Conservation (phyloP, 2,888 invertebrate species). For the Trachelus stipa region DNA sequence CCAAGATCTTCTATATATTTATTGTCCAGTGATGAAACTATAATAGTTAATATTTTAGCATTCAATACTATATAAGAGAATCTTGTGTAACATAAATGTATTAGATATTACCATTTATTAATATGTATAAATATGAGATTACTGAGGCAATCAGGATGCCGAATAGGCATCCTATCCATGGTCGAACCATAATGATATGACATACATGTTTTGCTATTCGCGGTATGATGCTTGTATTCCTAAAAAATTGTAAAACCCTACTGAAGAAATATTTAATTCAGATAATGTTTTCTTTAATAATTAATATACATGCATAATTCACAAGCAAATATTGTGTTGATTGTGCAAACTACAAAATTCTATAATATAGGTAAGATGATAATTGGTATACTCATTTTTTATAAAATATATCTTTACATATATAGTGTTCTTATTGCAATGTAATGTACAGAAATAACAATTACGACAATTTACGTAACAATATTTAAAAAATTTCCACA, state of each 20-base stretch:
- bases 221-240: slow-evolving; percentile 30
- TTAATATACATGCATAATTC: neutral
- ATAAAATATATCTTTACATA: neutral
- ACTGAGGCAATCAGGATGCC: slow-evolving; percentile 46
- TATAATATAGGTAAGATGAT: too few relatives aligned
- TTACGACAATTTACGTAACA: neutral
- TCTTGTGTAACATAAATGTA: neutral
- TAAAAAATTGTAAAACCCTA: neutral
- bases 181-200: slow-evolving; percentile 57
- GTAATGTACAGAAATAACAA: neutral
- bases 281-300: neutral
- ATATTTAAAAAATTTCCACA: neutral
- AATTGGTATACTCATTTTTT: too few relatives aligned
- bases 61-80: neutral
- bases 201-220: slow-evolving; percentile 52
- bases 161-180: slow-evolving; percentile 58
- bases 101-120: slow-evolving; percentile 52
- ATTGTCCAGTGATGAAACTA: slow-evolving; percentile 1
- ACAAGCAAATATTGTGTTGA: neutral
- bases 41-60: neutral
- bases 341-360: too few relatives aligned
- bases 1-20: neutral
- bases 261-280: neutral
- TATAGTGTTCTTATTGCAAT: neutral
- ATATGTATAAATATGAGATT: slow-evolving; percentile 52